These are phyloP conservation scores for Tragelaphus scriptus DNA, from an alignment of 2,113 vertebrate genomes.

Conservation along the genomic window DNA sequence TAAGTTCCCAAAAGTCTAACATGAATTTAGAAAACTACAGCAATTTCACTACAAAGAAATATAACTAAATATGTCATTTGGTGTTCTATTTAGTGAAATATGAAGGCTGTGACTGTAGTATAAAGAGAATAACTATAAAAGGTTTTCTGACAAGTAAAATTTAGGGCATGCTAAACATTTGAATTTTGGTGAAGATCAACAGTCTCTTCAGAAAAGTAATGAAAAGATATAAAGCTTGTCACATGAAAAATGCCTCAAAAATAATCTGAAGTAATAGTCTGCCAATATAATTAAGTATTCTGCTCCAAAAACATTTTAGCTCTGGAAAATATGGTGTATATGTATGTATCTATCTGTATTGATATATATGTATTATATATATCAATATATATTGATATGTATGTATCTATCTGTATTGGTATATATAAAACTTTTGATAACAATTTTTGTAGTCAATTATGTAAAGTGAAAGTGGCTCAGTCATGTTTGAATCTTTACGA, in stretches of 20 bases:
- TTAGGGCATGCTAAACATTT: neutral
- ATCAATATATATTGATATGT: neutral
- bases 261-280: neutral
- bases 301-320: neutral
- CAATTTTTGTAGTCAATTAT: neutral
- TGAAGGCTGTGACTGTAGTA: neutral
- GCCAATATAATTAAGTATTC: neutral
- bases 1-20: neutral
- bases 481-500: neutral
- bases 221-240: neutral
- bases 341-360: neutral
- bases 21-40: neutral
- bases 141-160: neutral
- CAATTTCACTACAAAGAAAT: conserved; percentile 1
- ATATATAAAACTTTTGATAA: neutral
- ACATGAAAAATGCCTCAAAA: neutral
- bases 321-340: neutral
- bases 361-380: neutral
- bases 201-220: neutral
- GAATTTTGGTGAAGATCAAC: neutral
- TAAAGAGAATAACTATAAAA: neutral
- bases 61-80: neutral
- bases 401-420: neutral
- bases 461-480: neutral
- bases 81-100: neutral